A percentile compares a stretch with the other conserved stretches of the same genome.
Evolutionary conservation across 2,113 vertebrate genomes (phyloP).

Genomic region (Rhagologus leucostigma): DNA sequence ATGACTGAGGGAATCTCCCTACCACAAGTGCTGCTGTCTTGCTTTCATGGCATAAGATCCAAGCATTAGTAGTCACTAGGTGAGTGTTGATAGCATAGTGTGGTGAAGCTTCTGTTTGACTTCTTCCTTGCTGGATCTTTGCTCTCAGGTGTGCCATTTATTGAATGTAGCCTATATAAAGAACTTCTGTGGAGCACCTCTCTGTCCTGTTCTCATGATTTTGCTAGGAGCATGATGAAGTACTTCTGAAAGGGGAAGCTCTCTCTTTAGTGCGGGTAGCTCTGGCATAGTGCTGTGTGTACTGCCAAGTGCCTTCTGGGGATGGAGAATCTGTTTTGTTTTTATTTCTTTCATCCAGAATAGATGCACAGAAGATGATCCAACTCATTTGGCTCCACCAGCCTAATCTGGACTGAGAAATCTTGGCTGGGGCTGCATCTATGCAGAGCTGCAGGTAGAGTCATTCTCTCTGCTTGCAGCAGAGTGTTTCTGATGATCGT

Average conservation of each 20-base stretch:
- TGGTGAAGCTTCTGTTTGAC: not conserved
- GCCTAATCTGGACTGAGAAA: not conserved
- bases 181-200: not conserved
- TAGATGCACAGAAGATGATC: not conserved
- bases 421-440: not conserved
- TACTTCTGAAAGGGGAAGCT: not conserved
- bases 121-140: not conserved
- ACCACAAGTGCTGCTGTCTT: not conserved
- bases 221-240: not conserved
- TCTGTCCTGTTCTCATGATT: not conserved
- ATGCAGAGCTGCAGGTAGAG: not conserved
- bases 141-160: not conserved
- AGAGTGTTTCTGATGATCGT: not conserved
- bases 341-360: not conserved
- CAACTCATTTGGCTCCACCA: not conserved
- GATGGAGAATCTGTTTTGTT: not conserved
- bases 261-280: not conserved
- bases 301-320: not conserved
- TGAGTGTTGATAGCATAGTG: not conserved
- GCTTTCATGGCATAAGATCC: constrained; percentile 10
- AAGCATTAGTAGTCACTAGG: not conserved
- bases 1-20: constrained; percentile 1
- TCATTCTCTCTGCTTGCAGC: fast-evolving
- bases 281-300: not conserved
- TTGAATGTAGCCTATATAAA: not conserved